phyloP scores from a whole-genome alignment of 37 sponge, comb jelly and placozoan genomes.

The Aphrocallistes beatrix region DNA sequence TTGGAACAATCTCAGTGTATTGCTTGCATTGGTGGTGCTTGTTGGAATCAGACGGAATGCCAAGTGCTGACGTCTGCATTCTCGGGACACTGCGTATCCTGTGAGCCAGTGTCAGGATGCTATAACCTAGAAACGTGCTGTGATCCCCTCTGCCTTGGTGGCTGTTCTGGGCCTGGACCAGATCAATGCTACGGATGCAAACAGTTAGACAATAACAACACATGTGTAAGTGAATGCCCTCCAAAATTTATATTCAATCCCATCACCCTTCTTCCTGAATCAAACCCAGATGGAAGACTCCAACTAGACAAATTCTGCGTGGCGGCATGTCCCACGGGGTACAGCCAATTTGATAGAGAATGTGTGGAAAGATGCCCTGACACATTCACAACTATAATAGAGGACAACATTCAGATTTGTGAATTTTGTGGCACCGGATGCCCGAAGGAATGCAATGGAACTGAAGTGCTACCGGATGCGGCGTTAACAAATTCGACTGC shows the following conservation, averaged over 20 bases:
- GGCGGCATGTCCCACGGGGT: not conserved
- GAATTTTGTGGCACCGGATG: not conserved
- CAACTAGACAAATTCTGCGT: not conserved
- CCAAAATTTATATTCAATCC: not conserved
- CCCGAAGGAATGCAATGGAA: not conserved
- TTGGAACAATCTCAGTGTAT: not conserved
- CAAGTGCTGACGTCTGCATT: not conserved
- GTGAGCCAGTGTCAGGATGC: not conserved
- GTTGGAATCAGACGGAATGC: not conserved
- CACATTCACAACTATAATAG: not conserved
- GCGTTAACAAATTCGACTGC: not conserved
- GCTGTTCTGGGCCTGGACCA: not conserved
- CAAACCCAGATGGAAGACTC: conserved; percentile 2
- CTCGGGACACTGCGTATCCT: not conserved
- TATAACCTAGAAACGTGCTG: not conserved
- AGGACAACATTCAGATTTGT: not conserved
- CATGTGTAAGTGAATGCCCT: not conserved
- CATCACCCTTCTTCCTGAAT: not conserved
- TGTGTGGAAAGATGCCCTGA: not conserved
- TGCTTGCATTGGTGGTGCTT: not conserved
- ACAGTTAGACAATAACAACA: not conserved
- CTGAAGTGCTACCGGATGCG: not conserved
- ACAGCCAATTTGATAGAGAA: not conserved
- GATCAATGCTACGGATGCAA: conserved; percentile 1
- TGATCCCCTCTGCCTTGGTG: not conserved